Base-by-base conservation (phyloP, 1,140 invertebrate genomes). In the Drosophila lacteicornis region DNA sequence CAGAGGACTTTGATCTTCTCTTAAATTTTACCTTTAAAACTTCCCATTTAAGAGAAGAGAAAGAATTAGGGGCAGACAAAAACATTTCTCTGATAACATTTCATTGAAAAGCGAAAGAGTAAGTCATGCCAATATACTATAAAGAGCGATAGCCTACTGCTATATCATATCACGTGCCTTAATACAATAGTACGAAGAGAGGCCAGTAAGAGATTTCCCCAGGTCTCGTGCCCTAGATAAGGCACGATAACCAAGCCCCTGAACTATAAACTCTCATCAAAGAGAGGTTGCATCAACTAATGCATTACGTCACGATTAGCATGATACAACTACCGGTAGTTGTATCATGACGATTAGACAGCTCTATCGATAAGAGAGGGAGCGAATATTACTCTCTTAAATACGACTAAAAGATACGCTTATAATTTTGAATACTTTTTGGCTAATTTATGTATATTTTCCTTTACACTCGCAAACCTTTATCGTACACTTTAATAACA, bases 401-500 rank as follows among this genome's bases (percentile, higher is more conserved):
- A 13, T 13, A 38, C 4, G 13, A 12, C 30, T n/a, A 13, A 46
- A 36, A 27, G 13, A 13, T 57, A 53, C 60, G 19, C 49, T 43
- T 45, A 25, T 27, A 53, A 46, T 49, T 76, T 57, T 50, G 5
- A 63, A 63, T 80, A 55, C 46, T 60, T 73, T 65, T 77, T 57
- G 58, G 40, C 56, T 81, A 71, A 45, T 80, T 62, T 80, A 49
- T 82, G 11, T 69, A 74, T 82, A 66, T 78, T 61, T 63, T 67
- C 25, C 68, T 77, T 73, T 90, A 80, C 45, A 78, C 59, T 88
- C 62, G 40, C 75, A 79, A 90, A 84, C 80, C 77, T 75, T 69
- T 67, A 65, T 88, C 40, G 53, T 90, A 88, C 78, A 87, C 30
- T 78, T 84, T 66, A 71, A 79, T 84, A 88, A 90, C 85, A 87